Base-by-base conservation (phyloP, 2,797 vertebrate genomes). In the Rhynchonycteris naso region DNA sequence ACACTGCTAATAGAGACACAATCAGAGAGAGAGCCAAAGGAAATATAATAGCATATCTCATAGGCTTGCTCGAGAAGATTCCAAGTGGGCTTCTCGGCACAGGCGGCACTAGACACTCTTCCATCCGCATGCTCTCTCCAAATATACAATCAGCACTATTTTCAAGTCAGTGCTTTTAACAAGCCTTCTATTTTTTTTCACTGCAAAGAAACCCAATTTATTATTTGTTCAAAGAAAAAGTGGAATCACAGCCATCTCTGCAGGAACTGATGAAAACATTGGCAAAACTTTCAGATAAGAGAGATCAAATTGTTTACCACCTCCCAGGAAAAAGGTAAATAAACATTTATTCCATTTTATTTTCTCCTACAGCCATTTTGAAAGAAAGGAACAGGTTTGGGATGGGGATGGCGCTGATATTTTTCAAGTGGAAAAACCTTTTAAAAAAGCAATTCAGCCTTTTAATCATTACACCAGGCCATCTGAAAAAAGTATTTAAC, bases 1-100 rank as follows among this genome's bases (percentile, higher is more conserved):
- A 97, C 97, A 98, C 97, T 96, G 96, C 97, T 97, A 97, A 95
- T 96, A 82, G 95, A 97, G 95, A 94, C 93, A 93, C 58, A 91
- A 95, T 97, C 89, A 94, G 38, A 93, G 97, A 95, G 75, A 95
- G 96, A 98, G 80, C 97, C 88, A 90, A 97, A 96, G 88, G 93
- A 97, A 97, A 96, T 91, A 50, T 84, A 94, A 90, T 92, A 96
- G 56, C 65, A 90, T 69, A 85, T 90, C 91, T 68, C 66, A n/a
- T 91, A 95, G 96, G 94, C 58, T 93, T 94, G 94, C 96, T 94
- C 97, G 92, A 82, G 69, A 68, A 95, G 96, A 97, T 81, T 75
- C 59, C 1, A 86, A 96, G 88, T 28, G 66, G 92, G 91, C 28
- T 97, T 95, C 94, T 75, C 1, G 0, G 59, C 9, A 47, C 58